A percentile compares a stretch with the other conserved stretches of the same genome.
Conservation (phyloP, 2,888 invertebrate species). For the Hemistola chrysoprasaria region DNA sequence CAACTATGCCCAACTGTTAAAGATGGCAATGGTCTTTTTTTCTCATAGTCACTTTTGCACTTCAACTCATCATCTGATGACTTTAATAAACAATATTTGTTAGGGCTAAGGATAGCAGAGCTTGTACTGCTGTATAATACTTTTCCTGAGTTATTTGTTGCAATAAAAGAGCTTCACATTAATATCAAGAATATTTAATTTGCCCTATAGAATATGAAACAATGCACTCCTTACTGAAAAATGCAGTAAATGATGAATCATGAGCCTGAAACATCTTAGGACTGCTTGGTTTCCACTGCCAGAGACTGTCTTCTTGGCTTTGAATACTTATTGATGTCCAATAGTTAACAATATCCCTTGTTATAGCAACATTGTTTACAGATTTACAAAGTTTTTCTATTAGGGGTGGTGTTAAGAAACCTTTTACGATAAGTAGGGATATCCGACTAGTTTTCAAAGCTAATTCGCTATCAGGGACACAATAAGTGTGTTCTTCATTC, state of each 20-base stretch:
- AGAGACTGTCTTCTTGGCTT: constrained; percentile 57
- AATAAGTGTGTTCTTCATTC: constrained; percentile 48
- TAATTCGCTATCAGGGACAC: constrained; percentile 52
- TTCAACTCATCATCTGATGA: no score
- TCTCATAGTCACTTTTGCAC: no score
- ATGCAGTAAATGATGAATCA: constrained; percentile 57
- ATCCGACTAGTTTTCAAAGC: constrained; percentile 57
- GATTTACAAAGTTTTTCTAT: constrained; percentile 44
- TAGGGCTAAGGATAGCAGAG: no score
- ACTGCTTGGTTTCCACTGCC: constrained; percentile 54
- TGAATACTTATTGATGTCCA: constrained; percentile 65
- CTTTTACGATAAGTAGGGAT: constrained; percentile 52
- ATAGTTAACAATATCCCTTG: constrained; percentile 49
- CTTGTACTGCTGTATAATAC: no score
- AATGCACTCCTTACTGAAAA: constrained; percentile 48
- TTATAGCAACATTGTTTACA: constrained; percentile 45
- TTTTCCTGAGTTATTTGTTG: no score
- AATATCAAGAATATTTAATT: constrained; percentile 61
- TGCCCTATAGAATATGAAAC: constrained; percentile 55
- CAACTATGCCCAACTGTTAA: no score
- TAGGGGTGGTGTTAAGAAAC: constrained; percentile 52
- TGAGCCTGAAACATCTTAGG: constrained; percentile 62
- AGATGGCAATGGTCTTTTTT: no score
- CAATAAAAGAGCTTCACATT: no score
- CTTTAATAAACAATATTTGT: no score